Percentiles rank a stretch among this genome's conserved stretches.
phyloP scores from a whole-genome alignment of 2,113 vertebrate genomes.

The Sturnira hondurensis region DNA sequence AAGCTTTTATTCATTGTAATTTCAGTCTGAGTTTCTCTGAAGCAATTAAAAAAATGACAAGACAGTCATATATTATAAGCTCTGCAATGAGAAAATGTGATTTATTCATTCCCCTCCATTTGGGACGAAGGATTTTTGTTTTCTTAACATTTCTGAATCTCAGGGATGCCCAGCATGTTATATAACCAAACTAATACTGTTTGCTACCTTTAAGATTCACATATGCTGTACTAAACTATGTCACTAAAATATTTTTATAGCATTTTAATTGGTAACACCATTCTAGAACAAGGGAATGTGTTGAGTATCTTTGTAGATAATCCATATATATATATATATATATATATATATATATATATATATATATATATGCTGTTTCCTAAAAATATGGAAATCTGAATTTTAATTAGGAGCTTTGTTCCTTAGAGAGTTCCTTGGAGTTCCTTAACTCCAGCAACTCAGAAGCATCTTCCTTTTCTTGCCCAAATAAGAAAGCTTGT shows the following conservation, averaged over 20 bases:
- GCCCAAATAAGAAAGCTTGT: slow-evolving; percentile 36
- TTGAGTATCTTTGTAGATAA: slow-evolving; percentile 7
- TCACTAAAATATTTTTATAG: slow-evolving; percentile 17
- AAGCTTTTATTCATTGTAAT: slow-evolving; percentile 44
- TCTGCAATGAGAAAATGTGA: slow-evolving; percentile 27
- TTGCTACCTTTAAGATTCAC: neutral
- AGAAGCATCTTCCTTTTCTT: slow-evolving; percentile 39
- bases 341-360: too few relatives aligned
- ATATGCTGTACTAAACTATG: neutral
- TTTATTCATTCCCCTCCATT: slow-evolving; percentile 2
- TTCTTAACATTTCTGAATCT: neutral
- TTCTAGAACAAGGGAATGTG: neutral
- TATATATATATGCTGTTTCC: neutral
- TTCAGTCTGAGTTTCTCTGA: neutral
- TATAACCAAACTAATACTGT: neutral
- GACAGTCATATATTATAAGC: neutral
- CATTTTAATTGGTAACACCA: neutral
- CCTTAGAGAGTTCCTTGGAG: slow-evolving; percentile 27
- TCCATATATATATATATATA: neutral
- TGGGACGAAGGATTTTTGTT: neutral
- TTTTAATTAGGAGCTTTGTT: neutral
- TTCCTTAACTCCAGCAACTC: slow-evolving; percentile 6
- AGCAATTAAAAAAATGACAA: neutral
- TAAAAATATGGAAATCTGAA: slow-evolving; percentile 29
- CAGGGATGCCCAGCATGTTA: neutral